These are phyloP conservation scores for Butorides virescens DNA, from an alignment of 2,113 vertebrate species.

Conservation along the genomic window DNA sequence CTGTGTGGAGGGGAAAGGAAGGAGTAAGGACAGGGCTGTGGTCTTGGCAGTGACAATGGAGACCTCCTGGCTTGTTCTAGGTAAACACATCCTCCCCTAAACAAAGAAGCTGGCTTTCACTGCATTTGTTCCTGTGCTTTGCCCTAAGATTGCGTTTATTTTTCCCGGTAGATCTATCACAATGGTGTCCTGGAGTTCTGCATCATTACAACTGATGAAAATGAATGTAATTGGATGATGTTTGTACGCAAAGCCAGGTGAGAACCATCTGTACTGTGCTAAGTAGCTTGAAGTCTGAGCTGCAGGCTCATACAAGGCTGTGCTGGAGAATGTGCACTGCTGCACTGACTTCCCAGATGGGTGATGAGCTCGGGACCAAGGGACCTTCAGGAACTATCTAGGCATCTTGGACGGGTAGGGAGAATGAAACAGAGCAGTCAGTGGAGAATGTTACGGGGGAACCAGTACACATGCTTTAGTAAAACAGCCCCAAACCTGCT, in stretches of 20 bases:
- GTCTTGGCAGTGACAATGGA: not conserved
- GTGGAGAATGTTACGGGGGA: not conserved
- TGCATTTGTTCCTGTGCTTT: not conserved
- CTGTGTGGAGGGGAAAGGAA: not conserved
- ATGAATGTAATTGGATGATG: conserved; percentile 99
- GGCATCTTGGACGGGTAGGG: not conserved
- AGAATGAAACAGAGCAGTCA: not conserved
- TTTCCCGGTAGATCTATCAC: conserved; percentile 86
- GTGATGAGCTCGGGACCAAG: fast-evolving
- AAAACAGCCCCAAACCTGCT: not conserved
- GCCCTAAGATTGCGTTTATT: not conserved
- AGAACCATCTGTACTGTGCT: not conserved
- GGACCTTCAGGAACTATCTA: not conserved
- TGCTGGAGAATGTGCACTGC: not conserved
- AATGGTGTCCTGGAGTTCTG: conserved; percentile 90
- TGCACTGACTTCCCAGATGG: not conserved
- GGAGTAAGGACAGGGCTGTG: not conserved
- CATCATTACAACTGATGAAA: conserved; percentile 89
- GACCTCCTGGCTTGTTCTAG: not conserved
- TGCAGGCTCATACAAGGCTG: not conserved
- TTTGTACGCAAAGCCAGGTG: conserved; percentile 95
- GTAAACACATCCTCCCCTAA: not conserved
- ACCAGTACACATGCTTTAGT: not conserved
- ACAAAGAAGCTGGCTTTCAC: not conserved
- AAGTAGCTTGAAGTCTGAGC: not conserved